A percentile compares a stretch with the other conserved stretches of the same genome.
Conservation (phyloP, 2,888 invertebrate species). For the Drosophila eohydei region DNA sequence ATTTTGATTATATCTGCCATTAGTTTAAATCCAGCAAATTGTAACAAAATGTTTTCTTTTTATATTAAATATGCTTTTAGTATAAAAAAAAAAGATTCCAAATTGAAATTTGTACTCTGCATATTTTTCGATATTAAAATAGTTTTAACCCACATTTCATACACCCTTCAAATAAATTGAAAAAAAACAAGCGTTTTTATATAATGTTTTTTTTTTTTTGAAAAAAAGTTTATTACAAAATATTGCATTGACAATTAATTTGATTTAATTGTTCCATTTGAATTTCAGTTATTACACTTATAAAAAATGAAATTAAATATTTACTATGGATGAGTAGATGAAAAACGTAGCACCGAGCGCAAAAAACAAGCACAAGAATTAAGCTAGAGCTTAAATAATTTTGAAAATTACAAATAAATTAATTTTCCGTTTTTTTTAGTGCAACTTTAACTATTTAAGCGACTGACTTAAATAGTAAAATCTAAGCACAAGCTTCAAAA, state of each 20-base stretch:
- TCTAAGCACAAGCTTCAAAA: conserved; percentile 37
- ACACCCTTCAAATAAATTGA: background rate
- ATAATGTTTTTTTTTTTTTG: conserved; percentile 27
- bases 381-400: conserved; percentile 12
- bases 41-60: too few relatives aligned
- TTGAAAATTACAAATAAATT: background rate
- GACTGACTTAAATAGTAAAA: conserved; percentile 65
- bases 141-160: background rate
- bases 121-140: background rate
- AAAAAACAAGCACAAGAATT: conserved; percentile 23
- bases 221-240: conserved; percentile 74
- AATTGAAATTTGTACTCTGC: background rate
- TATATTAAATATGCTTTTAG: background rate
- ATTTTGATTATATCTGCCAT: too few relatives aligned
- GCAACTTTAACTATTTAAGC: conserved; percentile 68
- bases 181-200: conserved; percentile 8
- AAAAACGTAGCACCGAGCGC: conserved; percentile 38
- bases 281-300: conserved; percentile 59
- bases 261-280: conserved; percentile 56
- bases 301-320: conserved; percentile 54
- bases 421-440: conserved; percentile 28
- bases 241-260: conserved; percentile 77
- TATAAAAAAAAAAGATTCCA: background rate
- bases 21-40: too few relatives aligned
- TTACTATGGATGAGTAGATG: conserved; percentile 62